Conservation (phyloP, 2,797 vertebrate species). For the Monodelphis domestica region DNA sequence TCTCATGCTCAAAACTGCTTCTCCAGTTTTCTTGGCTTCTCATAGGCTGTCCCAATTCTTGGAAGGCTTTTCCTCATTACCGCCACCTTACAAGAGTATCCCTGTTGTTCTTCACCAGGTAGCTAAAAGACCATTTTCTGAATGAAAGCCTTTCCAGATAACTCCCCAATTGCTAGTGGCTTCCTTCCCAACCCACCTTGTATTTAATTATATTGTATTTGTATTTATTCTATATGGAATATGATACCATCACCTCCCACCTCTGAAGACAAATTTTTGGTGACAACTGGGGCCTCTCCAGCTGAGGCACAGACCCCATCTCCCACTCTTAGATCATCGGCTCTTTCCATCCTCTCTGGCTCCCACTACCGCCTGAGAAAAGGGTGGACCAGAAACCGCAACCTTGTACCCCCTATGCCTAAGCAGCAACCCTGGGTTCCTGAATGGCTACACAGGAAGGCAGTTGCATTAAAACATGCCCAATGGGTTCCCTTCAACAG, state of each 20-base stretch:
- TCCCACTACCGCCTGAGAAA: neutral
- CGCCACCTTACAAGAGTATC: neutral
- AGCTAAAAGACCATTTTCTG: neutral
- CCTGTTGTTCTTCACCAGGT: neutral
- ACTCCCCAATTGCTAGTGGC: neutral
- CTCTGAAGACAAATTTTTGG: neutral
- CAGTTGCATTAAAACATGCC: neutral
- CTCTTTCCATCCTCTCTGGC: neutral
- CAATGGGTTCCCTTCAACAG: neutral
- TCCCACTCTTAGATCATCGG: neutral
- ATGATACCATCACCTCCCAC: neutral
- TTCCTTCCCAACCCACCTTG: neutral
- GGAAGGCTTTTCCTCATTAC: neutral
- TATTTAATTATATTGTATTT: neutral
- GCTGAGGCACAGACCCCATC: neutral
- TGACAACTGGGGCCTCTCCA: neutral
- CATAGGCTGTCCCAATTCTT: neutral
- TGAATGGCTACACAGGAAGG: rapidly evolving
- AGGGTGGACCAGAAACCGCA: neutral
- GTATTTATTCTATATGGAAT: neutral
- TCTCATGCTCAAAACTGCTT: neutral
- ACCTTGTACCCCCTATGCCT: neutral
- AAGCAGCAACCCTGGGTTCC: neutral
- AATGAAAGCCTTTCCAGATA: neutral
- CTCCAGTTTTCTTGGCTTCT: neutral